Conservation (phyloP, 2,113 vertebrate genomes). For the Trochalopteron elliotii region DNA sequence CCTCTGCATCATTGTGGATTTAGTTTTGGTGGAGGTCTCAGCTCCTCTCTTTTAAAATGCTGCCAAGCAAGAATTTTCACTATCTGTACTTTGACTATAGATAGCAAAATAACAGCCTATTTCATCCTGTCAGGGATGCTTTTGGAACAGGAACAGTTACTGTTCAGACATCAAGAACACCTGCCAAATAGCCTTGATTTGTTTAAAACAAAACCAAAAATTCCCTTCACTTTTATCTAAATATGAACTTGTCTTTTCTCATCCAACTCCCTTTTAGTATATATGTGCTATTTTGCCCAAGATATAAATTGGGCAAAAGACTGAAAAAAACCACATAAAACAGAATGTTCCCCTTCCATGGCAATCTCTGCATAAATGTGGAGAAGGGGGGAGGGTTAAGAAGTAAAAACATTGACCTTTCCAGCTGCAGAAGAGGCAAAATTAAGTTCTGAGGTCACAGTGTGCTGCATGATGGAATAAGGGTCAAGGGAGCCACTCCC, state of each 20-base stretch:
- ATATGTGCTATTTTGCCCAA: neutral
- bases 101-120: neutral
- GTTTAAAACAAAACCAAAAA: neutral
- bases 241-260: neutral
- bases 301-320: neutral
- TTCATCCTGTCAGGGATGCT: neutral
- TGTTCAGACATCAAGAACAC: neutral
- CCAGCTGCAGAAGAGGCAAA: neutral
- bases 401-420: neutral
- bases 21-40: neutral
- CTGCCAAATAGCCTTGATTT: neutral
- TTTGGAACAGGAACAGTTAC: neutral
- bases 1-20: neutral
- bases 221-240: neutral
- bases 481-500: slow-evolving; percentile 3
- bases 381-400: neutral
- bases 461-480: neutral
- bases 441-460: neutral
- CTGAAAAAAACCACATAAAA: neutral
- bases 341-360: neutral
- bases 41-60: neutral
- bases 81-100: neutral
- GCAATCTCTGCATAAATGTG: neutral
- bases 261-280: neutral
- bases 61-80: neutral